Percentiles rank a stretch among this genome's conserved stretches.
Evolutionary conservation across 2,797 vertebrate genomes (phyloP).

Genomic region (Discoglossus pictus): DNA sequence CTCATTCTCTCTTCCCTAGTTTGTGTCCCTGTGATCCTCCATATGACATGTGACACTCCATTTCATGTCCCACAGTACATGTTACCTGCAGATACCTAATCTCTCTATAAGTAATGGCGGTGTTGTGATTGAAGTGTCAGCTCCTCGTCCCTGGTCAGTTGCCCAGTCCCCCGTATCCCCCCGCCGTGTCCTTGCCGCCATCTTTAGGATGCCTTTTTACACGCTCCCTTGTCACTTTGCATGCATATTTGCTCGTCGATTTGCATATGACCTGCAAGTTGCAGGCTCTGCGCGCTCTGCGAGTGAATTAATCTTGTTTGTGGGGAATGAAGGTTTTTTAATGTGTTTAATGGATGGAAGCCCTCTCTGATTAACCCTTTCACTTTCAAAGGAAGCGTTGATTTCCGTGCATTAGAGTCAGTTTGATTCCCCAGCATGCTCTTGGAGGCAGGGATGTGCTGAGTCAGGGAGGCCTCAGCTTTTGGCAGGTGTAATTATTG

Average conservation of each 20-base stretch:
- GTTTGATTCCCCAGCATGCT: background rate
- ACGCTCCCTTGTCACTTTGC: background rate
- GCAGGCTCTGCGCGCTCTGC: background rate
- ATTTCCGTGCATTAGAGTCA: background rate
- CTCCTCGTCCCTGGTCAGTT: too few relatives aligned
- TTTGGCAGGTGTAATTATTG: slow-evolving; percentile 34
- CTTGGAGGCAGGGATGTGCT: slow-evolving; percentile 7
- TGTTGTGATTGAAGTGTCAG: too few relatives aligned
- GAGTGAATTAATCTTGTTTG: slow-evolving; percentile 27
- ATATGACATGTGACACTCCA: too few relatives aligned
- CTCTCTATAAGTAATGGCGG: too few relatives aligned
- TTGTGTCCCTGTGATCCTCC: too few relatives aligned
- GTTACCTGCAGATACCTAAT: too few relatives aligned
- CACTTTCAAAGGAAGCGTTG: slow-evolving; percentile 6
- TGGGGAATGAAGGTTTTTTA: slow-evolving; percentile 14
- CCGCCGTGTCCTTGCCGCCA: too few relatives aligned
- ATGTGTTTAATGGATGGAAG: slow-evolving; percentile 24
- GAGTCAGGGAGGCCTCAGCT: slow-evolving; percentile 30
- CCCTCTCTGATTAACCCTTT: slow-evolving; percentile 19
- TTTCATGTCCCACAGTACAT: too few relatives aligned
- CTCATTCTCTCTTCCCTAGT: too few relatives aligned
- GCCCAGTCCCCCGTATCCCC: too few relatives aligned
- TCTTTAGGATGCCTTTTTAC: too few relatives aligned
- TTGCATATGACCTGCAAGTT: slow-evolving; percentile 33
- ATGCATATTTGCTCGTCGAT: slow-evolving; percentile 14